A percentile compares a stretch with the other conserved stretches of the same genome.
Evolutionary conservation across 2,888 invertebrate species (phyloP).

Genomic region (Lapara coniferarum): DNA sequence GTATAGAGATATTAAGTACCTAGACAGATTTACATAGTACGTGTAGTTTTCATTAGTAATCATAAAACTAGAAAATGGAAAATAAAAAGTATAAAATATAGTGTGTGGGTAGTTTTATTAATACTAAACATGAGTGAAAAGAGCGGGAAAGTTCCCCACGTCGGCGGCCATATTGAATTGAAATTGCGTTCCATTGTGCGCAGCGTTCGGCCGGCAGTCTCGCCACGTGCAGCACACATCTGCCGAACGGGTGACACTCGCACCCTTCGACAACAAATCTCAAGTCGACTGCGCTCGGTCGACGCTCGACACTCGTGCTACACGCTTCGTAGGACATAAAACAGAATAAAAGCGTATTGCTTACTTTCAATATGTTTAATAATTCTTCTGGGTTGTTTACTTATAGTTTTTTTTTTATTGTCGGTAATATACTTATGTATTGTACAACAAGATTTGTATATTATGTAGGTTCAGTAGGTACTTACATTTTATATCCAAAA

Average conservation of each 20-base stretch:
- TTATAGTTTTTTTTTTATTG: too few relatives aligned
- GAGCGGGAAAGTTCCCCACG: constrained; percentile 73
- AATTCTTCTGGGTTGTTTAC: too few relatives aligned
- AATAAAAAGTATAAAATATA: constrained; percentile 40
- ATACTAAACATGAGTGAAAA: constrained; percentile 56
- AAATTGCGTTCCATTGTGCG: constrained; percentile 74
- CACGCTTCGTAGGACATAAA: constrained; percentile 10
- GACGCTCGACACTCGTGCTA: neutral
- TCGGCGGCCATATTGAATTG: constrained; percentile 68
- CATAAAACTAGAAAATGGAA: neutral
- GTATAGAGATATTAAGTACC: too few relatives aligned
- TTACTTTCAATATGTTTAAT: neutral
- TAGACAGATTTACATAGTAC: too few relatives aligned
- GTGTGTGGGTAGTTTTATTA: constrained; percentile 42
- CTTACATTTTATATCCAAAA: too few relatives aligned
- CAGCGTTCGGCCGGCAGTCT: constrained; percentile 52
- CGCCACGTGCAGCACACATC: constrained; percentile 71
- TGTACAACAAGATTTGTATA: too few relatives aligned
- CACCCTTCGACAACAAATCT: constrained; percentile 50
- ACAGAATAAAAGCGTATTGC: neutral
- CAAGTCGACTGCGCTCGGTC: constrained; percentile 22
- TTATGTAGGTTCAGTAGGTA: too few relatives aligned
- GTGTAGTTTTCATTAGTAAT: too few relatives aligned
- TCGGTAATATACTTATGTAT: neutral
- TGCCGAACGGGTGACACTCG: constrained; percentile 57